Percentiles rank a stretch among this genome's conserved stretches.
Conservation (phyloP, 2,888 invertebrate species). For the Leptopilina myrica region DNA sequence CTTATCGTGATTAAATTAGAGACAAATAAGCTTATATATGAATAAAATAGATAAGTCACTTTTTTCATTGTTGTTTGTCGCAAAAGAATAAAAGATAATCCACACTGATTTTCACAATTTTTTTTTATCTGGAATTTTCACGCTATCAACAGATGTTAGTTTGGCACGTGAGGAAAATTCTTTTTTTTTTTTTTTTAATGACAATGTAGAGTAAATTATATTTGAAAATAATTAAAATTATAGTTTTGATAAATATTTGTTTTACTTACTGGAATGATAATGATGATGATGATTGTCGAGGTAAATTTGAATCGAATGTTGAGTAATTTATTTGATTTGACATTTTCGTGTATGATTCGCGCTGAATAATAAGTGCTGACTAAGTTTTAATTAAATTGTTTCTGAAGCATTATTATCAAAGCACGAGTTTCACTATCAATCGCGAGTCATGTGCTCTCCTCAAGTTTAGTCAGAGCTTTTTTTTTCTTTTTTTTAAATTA, state of each 20-base stretch:
- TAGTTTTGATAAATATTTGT: not conserved
- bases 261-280: constrained; percentile 59
- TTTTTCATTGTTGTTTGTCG: not conserved
- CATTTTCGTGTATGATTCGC: constrained; percentile 59
- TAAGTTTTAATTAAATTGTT: constrained; percentile 63
- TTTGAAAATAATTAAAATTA: not conserved
- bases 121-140: constrained; percentile 5
- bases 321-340: constrained; percentile 63
- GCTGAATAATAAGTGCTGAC: constrained; percentile 52
- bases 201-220: not conserved
- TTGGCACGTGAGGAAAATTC: not conserved
- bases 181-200: not conserved
- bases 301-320: constrained; percentile 58
- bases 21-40: not conserved
- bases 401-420: constrained; percentile 62
- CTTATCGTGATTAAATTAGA: not conserved
- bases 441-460: constrained; percentile 61
- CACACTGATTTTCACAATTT: not conserved
- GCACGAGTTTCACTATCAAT: constrained; percentile 68
- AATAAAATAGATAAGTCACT: constrained; percentile 1
- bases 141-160: not conserved
- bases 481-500: not conserved
- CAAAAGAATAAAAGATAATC: not conserved
- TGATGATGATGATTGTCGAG: not conserved
- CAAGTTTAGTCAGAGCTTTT: constrained; percentile 53